Base-by-base conservation (phyloP, 2,888 invertebrate genomes). In the Acrobasis repandana region DNA sequence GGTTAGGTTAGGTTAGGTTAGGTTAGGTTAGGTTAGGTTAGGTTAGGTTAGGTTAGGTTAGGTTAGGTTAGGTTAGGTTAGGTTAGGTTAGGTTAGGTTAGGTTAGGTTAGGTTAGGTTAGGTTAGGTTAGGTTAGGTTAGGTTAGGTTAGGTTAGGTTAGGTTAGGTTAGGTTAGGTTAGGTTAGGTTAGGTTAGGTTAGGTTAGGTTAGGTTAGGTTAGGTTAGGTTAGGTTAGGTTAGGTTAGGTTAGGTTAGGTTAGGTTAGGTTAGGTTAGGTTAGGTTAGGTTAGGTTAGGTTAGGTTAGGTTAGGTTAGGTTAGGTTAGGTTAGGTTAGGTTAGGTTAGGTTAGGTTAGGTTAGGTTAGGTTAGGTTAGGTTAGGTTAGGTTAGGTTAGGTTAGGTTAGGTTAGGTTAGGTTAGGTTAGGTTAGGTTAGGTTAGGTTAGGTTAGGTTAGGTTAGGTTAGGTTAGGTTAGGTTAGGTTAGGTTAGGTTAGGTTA, bases 1-100 rank as follows among this genome's bases (percentile, higher is more conserved):
- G 46, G 46, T 46, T 46, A 46, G 46, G 46, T 46, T 46, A 46
- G 46, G 46, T 46, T 46, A 46, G 46, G 46, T 46, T 46, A 46
- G 46, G 46, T 46, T 46, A 46, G 46, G 46, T 46, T 46, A 46
- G 46, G 46, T 46, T 46, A 46, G 46, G 46, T 46, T 46, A 46
- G 46, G 46, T 46, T 46, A 46, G 46, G 46, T 46, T 46, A 46
- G 46, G 46, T 46, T 46, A 46, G 46, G 46, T 46, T 46, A 46
- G 46, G 46, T 46, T 46, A 46, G 46, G 46, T 46, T 46, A 46
- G 46, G 46, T 46, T 46, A 46, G 46, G 46, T 46, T 46, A 46
- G 46, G 46, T 46, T 46, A 46, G 46, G 46, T 46, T 46, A 46
- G 46, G 46, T 46, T 46, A 46, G 46, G 46, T 46, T 46, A 46